A percentile compares a stretch with the other conserved stretches of the same genome.
phyloP scores from a whole-genome alignment of 2,888 invertebrate genomes.

The Nomada ferruginata region DNA sequence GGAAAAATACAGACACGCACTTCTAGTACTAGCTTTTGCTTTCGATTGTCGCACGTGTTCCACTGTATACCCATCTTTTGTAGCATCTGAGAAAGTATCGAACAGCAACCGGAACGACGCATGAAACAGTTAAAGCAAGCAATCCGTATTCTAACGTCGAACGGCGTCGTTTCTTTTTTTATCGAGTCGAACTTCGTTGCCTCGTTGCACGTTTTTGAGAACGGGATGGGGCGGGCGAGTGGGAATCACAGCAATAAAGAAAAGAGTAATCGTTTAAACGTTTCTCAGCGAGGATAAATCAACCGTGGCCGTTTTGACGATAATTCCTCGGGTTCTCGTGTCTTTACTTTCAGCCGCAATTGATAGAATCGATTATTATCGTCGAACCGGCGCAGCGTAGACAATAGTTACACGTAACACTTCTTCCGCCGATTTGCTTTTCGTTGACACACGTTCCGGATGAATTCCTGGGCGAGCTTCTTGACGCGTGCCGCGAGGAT shows the following conservation, averaged over 20 bases:
- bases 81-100: not conserved
- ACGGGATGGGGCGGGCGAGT: not conserved
- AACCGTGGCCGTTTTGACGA: slow-evolving; percentile 42
- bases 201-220: not conserved
- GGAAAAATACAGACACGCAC: slow-evolving; percentile 57
- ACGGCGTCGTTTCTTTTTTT: no score
- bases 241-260: slow-evolving; percentile 56
- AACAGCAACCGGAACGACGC: slow-evolving; percentile 32
- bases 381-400: slow-evolving; percentile 34
- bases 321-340: slow-evolving; percentile 13
- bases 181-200: slow-evolving; percentile 15
- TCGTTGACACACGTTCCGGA: not conserved
- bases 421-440: slow-evolving; percentile 38
- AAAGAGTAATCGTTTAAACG: not conserved
- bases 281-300: slow-evolving; percentile 15
- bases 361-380: slow-evolving; percentile 32
- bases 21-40: slow-evolving; percentile 68
- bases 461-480: slow-evolving; percentile 14
- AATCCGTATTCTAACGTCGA: slow-evolving; percentile 17
- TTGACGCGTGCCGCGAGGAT: slow-evolving; percentile 6
- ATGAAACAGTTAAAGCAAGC: slow-evolving; percentile 22
- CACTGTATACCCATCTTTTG: not conserved
- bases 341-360: slow-evolving; percentile 14
- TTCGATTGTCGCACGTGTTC: slow-evolving; percentile 33
- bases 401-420: slow-evolving; percentile 26